Evolutionary conservation across 2,888 invertebrate species (phyloP).

Genomic region (Acrocera orbiculus): DNA sequence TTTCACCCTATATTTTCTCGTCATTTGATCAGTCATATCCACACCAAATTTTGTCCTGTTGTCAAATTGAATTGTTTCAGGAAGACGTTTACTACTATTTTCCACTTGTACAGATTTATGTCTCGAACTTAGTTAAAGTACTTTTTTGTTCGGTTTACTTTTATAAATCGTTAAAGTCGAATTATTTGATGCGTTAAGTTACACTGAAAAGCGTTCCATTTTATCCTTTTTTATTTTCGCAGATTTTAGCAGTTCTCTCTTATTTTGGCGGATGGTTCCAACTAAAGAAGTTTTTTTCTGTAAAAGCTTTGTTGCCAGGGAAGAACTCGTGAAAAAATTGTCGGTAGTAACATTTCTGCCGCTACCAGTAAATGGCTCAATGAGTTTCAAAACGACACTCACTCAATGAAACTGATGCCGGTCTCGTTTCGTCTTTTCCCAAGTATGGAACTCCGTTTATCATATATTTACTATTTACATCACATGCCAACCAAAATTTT

Average conservation of each 20-base stretch:
- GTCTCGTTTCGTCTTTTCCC: not conserved
- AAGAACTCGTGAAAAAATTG: conserved; percentile 1
- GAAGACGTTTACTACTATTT: not conserved
- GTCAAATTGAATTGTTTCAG: not conserved
- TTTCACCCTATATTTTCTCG: not conserved
- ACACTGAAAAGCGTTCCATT: not conserved
- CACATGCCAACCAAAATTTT: too few species aligned
- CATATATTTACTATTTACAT: too few species aligned
- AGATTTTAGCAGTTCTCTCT: not conserved
- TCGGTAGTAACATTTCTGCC: not conserved
- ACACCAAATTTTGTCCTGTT: conserved; percentile 1
- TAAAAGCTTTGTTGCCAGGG: not conserved
- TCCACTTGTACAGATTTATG: not conserved
- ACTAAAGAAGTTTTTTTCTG: conserved; percentile 1
- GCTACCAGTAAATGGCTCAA: too few species aligned
- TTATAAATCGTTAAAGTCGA: conserved; percentile 1
- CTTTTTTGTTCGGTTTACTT: not conserved
- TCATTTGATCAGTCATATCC: conserved; percentile 1
- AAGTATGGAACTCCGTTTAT: not conserved
- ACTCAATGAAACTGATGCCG: too few species aligned
- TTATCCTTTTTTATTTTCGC: not conserved
- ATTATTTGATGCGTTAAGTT: not conserved
- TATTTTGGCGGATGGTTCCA: too few species aligned
- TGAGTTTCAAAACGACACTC: not conserved
- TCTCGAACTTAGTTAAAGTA: not conserved